Percentiles rank a stretch among this genome's conserved stretches.
phyloP scores from a whole-genome alignment of 2,797 vertebrate genomes.

The Pterois miles region DNA sequence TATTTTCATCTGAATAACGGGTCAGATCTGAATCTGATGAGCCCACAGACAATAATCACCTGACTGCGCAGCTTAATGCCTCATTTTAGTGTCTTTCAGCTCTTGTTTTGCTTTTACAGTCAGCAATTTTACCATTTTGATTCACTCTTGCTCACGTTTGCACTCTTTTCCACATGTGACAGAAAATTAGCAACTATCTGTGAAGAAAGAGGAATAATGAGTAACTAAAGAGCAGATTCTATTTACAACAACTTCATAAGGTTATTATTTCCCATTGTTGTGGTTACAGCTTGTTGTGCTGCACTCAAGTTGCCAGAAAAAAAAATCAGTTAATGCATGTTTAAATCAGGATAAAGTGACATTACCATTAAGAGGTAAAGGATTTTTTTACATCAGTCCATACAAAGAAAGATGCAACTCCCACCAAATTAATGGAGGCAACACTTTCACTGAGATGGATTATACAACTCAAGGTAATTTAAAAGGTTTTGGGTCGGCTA shows the following conservation, averaged over 20 bases:
- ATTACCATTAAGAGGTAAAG: background rate
- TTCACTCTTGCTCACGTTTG: background rate
- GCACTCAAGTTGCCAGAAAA: background rate
- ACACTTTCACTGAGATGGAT: background rate
- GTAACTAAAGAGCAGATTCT: background rate
- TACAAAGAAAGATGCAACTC: background rate
- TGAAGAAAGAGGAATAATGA: background rate
- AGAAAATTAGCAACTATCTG: background rate
- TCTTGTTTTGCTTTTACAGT: background rate
- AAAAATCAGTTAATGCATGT: background rate
- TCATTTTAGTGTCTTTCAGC: background rate
- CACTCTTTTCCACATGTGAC: background rate
- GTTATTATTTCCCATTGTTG: background rate
- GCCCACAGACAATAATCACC: background rate
- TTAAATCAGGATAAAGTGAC: background rate
- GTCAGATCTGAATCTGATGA: background rate
- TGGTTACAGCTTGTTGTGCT: background rate
- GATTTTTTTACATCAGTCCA: background rate
- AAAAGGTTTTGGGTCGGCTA: background rate
- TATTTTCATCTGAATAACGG: background rate
- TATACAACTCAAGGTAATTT: background rate
- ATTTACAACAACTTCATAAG: background rate
- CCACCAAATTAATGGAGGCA: background rate
- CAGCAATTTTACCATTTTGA: background rate
- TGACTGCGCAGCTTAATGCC: background rate